Conservation (phyloP, 2,113 vertebrate genomes). For the Rynchops niger region DNA sequence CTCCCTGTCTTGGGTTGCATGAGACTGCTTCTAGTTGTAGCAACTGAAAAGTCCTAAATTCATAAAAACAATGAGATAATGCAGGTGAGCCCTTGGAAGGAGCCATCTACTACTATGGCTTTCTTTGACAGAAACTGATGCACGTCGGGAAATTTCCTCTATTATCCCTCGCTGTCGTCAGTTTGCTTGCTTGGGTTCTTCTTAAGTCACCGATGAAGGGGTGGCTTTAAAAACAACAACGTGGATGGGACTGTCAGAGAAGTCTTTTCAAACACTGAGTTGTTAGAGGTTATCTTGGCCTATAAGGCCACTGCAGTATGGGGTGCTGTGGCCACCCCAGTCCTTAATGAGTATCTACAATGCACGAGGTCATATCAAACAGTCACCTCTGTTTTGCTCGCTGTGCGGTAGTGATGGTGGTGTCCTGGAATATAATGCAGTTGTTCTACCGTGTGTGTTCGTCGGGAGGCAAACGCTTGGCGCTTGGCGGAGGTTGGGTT, state of each 20-base stretch:
- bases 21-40: background rate
- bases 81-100: constrained; percentile 79
- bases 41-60: background rate
- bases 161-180: background rate
- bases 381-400: constrained; percentile 99
- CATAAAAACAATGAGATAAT: background rate
- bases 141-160: background rate
- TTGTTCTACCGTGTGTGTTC: constrained; percentile 95
- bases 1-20: background rate
- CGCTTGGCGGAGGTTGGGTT: constrained; percentile 93
- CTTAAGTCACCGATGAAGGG: background rate
- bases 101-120: constrained; percentile 74
- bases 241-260: constrained; percentile 51
- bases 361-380: constrained; percentile 79
- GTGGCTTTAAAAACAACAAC: constrained; percentile 32
- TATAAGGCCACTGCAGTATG: constrained; percentile 70
- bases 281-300: constrained; percentile 74
- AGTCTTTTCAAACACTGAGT: constrained; percentile 64
- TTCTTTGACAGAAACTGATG: constrained; percentile 74
- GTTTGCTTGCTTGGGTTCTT: background rate
- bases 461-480: constrained; percentile 95
- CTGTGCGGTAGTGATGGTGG: constrained; percentile 95
- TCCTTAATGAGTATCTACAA: constrained; percentile 61
- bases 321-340: constrained; percentile 69
- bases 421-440: constrained; percentile 94